phyloP scores from a whole-genome alignment of 2,888 invertebrate species.

The Clitarchus hookeri region DNA sequence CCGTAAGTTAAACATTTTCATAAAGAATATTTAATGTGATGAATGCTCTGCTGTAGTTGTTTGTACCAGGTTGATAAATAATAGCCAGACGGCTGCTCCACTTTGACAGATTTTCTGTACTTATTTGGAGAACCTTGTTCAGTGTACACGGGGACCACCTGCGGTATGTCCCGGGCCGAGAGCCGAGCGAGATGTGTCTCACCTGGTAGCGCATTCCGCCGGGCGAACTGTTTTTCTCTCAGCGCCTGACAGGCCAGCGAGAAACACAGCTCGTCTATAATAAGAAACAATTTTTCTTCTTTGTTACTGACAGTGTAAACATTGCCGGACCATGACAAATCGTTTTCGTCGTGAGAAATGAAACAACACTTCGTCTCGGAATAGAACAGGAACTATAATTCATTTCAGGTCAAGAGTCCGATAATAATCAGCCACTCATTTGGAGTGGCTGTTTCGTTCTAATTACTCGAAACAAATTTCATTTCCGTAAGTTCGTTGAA shows the following conservation, averaged over 20 bases:
- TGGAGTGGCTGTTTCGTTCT: no score
- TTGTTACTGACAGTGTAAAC: slow-evolving; percentile 6
- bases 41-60: no score
- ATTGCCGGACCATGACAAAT: slow-evolving; percentile 8
- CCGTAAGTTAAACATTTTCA: no score
- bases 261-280: not conserved
- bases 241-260: not conserved
- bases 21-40: no score
- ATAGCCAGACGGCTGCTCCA: no score
- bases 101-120: no score
- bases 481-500: no score
- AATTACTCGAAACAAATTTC: no score
- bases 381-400: not conserved
- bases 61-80: no score
- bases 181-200: not conserved
- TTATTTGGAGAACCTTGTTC: no score
- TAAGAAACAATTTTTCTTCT: slow-evolving; percentile 1
- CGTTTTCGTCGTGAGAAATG: slow-evolving; percentile 10
- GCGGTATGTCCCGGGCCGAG: no score
- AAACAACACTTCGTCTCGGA: slow-evolving; percentile 1
- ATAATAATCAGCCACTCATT: not conserved
- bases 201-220: not conserved
- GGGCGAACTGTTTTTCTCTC: not conserved
- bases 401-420: not conserved
- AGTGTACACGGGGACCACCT: no score